Percentiles rank a stretch among this genome's conserved stretches.
These are phyloP conservation scores for Spilosoma lubricipeda DNA, from an alignment of 2,888 invertebrate species.

Conservation along the genomic window DNA sequence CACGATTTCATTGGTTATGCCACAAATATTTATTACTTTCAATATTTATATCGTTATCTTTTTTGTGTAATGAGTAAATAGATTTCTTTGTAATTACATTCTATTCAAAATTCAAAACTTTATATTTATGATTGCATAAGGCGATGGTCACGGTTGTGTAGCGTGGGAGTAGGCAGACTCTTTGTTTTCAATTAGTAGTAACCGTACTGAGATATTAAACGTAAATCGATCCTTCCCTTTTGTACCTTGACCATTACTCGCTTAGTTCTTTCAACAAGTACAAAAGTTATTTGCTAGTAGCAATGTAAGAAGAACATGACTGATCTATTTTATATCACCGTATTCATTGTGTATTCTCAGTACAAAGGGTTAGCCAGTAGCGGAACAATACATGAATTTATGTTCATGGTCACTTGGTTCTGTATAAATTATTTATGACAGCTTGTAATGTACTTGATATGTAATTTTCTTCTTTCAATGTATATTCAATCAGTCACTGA, in stretches of 20 bases:
- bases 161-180: constrained; percentile 61
- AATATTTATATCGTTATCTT: not conserved
- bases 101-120: constrained; percentile 23
- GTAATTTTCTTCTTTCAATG: not conserved
- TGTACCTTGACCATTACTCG: constrained; percentile 13
- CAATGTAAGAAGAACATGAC: constrained; percentile 18
- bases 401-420: constrained; percentile 52
- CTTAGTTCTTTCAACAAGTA: not conserved
- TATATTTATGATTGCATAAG: constrained; percentile 53
- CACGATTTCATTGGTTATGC: not conserved
- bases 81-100: not conserved
- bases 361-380: constrained; percentile 44
- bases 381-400: constrained; percentile 49
- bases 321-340: constrained; percentile 24
- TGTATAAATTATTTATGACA: constrained; percentile 34
- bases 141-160: constrained; percentile 67
- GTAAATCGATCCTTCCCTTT: fast-evolving
- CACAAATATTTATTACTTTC: not conserved
- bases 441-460: constrained; percentile 2
- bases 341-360: constrained; percentile 23
- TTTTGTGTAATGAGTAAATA: not conserved
- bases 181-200: constrained; percentile 55
- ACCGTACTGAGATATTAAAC: constrained; percentile 13
- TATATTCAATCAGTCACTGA: not conserved
- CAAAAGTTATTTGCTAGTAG: constrained; percentile 4